Evolutionary conservation across 2,888 invertebrate genomes (phyloP).

Genomic region (Mechanitis mazaeus): DNA sequence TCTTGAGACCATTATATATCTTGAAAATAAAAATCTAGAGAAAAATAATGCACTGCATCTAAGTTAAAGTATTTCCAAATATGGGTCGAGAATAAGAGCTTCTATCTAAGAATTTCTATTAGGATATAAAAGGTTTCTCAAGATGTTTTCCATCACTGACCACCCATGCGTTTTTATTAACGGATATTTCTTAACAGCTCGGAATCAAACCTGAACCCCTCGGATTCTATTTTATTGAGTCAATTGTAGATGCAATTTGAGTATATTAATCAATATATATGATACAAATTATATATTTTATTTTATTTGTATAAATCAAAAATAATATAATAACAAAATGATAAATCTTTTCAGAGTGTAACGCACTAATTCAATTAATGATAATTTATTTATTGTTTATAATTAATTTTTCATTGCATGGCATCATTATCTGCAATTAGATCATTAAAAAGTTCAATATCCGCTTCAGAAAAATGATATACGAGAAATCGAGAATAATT

Average conservation of each 20-base stretch:
- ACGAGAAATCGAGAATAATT: conserved; percentile 60
- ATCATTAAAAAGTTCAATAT: conserved; percentile 5
- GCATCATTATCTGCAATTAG: background rate
- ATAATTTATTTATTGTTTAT: background rate
- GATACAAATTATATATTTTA: no score
- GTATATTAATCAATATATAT: no score
- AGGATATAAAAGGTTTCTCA: background rate
- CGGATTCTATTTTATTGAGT: background rate
- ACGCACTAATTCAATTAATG: background rate
- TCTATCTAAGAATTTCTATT: background rate
- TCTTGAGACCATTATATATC: background rate
- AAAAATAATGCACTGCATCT: background rate
- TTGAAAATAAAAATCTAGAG: background rate
- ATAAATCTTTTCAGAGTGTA: no score
- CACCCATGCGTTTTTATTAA: background rate
- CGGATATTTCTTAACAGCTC: conserved; percentile 2
- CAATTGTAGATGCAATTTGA: background rate
- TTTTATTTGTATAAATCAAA: no score
- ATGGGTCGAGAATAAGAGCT: background rate
- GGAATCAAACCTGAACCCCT: background rate
- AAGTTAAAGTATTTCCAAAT: background rate
- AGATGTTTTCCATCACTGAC: conserved; percentile 1
- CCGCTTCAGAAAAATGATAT: conserved; percentile 13
- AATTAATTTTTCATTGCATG: background rate
- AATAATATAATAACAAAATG: no score